Evolutionary conservation across 2,888 invertebrate species (phyloP).

Genomic region (Anoplius nigerrimus): DNA sequence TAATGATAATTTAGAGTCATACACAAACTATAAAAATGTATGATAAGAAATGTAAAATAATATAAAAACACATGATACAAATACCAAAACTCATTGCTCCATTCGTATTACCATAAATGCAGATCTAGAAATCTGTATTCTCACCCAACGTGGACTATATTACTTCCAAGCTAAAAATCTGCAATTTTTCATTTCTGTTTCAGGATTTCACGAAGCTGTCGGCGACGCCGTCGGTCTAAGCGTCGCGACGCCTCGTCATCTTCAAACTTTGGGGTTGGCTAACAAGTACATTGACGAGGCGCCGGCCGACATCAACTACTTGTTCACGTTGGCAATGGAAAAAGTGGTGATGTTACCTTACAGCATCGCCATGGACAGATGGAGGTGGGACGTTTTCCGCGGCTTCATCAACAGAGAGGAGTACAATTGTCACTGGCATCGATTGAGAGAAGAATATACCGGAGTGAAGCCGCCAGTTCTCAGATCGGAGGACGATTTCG

Average conservation of each 20-base stretch:
- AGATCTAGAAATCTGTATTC: no score
- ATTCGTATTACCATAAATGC: no score
- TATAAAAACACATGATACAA: no score
- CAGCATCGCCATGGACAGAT: slow-evolving; percentile 88
- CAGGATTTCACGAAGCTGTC: slow-evolving; percentile 94
- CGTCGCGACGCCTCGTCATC: slow-evolving; percentile 88
- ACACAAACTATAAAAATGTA: no score
- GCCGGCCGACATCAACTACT: slow-evolving; percentile 89
- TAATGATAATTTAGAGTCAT: no score
- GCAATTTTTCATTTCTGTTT: no score
- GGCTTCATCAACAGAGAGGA: slow-evolving; percentile 84
- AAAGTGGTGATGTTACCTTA: slow-evolving; percentile 91
- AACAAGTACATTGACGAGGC: slow-evolving; percentile 88
- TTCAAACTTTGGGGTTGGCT: slow-evolving; percentile 88
- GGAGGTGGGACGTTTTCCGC: slow-evolving; percentile 91
- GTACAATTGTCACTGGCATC: slow-evolving; percentile 93
- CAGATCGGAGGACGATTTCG: slow-evolving; percentile 92
- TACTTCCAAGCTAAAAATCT: no score
- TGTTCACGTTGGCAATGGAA: slow-evolving; percentile 90
- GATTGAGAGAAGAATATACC: slow-evolving; percentile 88
- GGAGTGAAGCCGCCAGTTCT: slow-evolving; percentile 91
- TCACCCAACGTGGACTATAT: no score
- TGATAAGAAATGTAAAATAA: no score
- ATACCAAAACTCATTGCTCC: no score
- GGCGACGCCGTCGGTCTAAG: slow-evolving; percentile 93